Percentiles rank a stretch among this genome's conserved stretches.
Conservation (phyloP, 64 coral and sea anemone species). For the Anthopleura sola region DNA sequence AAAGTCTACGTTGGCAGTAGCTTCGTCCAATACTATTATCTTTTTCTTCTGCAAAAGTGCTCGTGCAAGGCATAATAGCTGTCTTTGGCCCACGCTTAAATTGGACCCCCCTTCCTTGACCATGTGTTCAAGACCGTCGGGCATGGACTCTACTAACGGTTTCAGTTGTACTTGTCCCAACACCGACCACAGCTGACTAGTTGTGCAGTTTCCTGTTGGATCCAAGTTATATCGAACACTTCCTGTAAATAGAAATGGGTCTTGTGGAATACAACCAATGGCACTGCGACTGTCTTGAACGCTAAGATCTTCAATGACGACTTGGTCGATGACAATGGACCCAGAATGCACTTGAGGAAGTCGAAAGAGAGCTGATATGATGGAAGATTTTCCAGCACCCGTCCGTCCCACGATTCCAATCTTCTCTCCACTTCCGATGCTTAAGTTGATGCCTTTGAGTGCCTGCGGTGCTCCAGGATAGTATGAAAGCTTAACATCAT, state of each 20-base stretch:
- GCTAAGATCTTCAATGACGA: neutral
- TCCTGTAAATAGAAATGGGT: slow-evolving; percentile 10
- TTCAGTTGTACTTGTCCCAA: slow-evolving; percentile 13
- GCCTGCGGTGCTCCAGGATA: slow-evolving; percentile 4
- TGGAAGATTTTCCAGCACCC: slow-evolving; percentile 16
- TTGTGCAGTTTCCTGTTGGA: neutral
- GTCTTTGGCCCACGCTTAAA: slow-evolving; percentile 22
- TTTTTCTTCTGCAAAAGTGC: slow-evolving; percentile 4
- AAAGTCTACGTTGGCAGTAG: slow-evolving; percentile 7
- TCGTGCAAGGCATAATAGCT: slow-evolving; percentile 8
- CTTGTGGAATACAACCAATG: slow-evolving; percentile 7
- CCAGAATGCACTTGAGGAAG: slow-evolving; percentile 12
- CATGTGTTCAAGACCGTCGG: neutral
- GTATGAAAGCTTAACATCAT: neutral
- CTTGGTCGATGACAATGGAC: neutral
- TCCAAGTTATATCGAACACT: slow-evolving; percentile 1
- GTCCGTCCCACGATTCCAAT: slow-evolving; percentile 24
- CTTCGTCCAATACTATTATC: slow-evolving; percentile 18
- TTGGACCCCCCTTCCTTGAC: slow-evolving; percentile 1
- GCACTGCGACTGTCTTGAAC: neutral
- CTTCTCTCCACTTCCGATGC: neutral
- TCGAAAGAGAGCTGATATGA: slow-evolving; percentile 1
- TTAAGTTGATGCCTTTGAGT: neutral
- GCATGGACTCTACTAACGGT: neutral
- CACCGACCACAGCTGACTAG: neutral